Conservation (phyloP, 2,888 invertebrate species). For the Caenorhabditis sp. region DNA sequence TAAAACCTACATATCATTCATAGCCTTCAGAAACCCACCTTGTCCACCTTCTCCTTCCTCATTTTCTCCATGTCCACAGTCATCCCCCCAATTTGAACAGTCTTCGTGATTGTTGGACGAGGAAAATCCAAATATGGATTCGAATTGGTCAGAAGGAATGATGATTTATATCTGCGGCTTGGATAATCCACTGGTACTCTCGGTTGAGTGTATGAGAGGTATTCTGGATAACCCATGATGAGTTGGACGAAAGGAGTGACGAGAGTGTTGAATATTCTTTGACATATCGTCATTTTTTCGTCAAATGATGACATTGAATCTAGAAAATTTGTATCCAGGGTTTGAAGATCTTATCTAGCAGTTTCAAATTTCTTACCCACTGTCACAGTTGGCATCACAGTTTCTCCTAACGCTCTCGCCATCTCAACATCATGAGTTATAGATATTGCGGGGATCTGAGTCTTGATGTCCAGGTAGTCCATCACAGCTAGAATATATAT, state of each 20-base stretch:
- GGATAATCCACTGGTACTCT: background rate
- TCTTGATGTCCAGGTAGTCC: conserved; percentile 22
- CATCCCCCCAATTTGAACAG: conserved; percentile 32
- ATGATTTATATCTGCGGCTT: background rate
- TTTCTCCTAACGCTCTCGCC: conserved; percentile 14
- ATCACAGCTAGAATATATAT: background rate
- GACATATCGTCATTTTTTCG: background rate
- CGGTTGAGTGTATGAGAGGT: background rate
- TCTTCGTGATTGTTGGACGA: conserved; percentile 22
- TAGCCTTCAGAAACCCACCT: no score
- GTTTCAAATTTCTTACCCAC: no score
- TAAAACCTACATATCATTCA: no score
- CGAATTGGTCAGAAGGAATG: conserved; percentile 31
- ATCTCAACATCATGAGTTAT: conserved; percentile 15
- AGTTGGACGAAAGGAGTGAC: background rate
- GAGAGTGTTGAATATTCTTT: background rate
- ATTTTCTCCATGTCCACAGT: conserved; percentile 12
- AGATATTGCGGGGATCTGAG: conserved; percentile 13
- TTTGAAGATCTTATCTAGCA: no score
- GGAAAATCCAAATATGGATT: conserved; percentile 35
- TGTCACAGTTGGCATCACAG: no score
- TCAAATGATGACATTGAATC: background rate
- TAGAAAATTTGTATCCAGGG: no score
- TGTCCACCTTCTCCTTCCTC: conserved; percentile 10
- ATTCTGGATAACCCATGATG: background rate